Evolutionary conservation across 1,140 invertebrate genomes (phyloP).

Genomic region (Centruroides vittatus): DNA sequence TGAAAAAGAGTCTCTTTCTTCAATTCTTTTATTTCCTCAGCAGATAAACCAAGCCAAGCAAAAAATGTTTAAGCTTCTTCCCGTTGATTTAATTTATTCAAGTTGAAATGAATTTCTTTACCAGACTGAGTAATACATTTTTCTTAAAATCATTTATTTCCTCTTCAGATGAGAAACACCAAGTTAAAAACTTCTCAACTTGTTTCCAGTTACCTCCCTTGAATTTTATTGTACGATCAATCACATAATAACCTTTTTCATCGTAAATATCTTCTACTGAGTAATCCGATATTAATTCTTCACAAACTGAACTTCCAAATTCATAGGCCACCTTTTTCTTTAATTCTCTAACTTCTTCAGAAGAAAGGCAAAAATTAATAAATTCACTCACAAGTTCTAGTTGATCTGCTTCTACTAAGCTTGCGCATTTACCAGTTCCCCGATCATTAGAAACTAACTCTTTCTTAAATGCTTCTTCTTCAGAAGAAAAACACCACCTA

Average conservation of each 20-base stretch:
- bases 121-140: not conserved
- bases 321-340: not conserved
- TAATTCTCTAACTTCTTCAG: conserved; percentile 1
- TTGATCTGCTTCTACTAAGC: not conserved
- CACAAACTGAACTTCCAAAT: not conserved
- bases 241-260: conserved; percentile 1
- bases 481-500: conserved; percentile 8
- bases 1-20: conserved; percentile 5
- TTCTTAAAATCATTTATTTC: conserved; percentile 13
- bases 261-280: conserved; percentile 1
- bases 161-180: conserved; percentile 7
- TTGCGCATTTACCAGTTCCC: not conserved
- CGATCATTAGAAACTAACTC: not conserved
- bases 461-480: conserved; percentile 5
- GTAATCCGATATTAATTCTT: not conserved
- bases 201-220: conserved; percentile 7
- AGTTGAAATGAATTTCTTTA: conserved; percentile 7
- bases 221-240: not conserved
- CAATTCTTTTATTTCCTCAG: conserved; percentile 6
- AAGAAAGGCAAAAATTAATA: not conserved
- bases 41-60: conserved; percentile 10
- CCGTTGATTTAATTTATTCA: conserved; percentile 4
- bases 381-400: not conserved
- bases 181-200: conserved; percentile 11
- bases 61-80: conserved; percentile 7